These are phyloP conservation scores for Seriola dumerili DNA, from an alignment of 2,113 vertebrate genomes.

Conservation along the genomic window DNA sequence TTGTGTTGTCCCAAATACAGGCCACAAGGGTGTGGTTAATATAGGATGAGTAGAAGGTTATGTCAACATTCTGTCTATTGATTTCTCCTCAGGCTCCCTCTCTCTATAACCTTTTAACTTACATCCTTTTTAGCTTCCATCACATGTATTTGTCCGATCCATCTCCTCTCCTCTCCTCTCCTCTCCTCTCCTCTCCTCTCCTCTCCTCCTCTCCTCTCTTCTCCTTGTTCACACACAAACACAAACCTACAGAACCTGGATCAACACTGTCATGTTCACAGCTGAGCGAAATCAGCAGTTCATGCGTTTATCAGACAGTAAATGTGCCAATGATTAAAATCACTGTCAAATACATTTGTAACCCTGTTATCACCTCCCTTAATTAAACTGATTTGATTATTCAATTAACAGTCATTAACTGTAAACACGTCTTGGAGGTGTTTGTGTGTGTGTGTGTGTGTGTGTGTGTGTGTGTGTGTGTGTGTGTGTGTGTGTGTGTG, in stretches of 20 bases:
- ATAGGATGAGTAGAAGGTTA: conserved; percentile 66
- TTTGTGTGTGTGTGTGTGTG: not conserved
- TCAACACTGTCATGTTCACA: not conserved
- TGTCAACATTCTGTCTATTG: conserved; percentile 71
- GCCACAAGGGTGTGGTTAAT: conserved; percentile 65
- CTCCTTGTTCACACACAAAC: not conserved
- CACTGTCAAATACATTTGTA: conserved; percentile 19
- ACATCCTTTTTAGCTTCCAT: conserved; percentile 33
- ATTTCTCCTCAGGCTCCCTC: conserved; percentile 54
- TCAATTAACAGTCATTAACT: conserved; percentile 41
- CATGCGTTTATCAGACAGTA: not conserved
- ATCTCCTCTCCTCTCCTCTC: not conserved
- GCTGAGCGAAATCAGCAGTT: conserved; percentile 11
- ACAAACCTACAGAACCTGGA: not conserved
- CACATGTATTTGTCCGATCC: not conserved
- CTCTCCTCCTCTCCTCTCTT: not conserved
- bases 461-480: not conserved
- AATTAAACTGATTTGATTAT: conserved; percentile 38
- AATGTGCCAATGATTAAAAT: conserved; percentile 17
- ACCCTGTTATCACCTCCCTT: conserved; percentile 17
- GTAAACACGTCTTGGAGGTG: not conserved
- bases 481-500: not conserved
- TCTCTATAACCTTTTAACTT: conserved; percentile 56
- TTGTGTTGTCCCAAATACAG: conserved; percentile 23
- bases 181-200: not conserved